Conservation (phyloP, 53 echinoderm and acorn worm genomes). For the Crossaster papposus region DNA sequence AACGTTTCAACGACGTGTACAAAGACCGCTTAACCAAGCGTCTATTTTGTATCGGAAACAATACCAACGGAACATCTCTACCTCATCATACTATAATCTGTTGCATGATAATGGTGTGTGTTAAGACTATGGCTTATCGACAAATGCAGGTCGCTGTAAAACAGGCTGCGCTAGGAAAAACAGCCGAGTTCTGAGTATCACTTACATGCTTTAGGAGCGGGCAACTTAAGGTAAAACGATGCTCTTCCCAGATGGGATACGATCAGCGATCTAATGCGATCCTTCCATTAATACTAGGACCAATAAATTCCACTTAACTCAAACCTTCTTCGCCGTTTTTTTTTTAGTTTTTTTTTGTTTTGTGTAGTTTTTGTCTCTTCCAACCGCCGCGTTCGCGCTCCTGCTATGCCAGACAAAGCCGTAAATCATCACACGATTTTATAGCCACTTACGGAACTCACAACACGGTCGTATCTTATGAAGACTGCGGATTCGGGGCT, state of each 20-base stretch:
- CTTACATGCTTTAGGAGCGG: slow-evolving; percentile 27
- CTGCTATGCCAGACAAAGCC: slow-evolving; percentile 13
- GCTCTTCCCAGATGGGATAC: slow-evolving; percentile 47
- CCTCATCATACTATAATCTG: neutral
- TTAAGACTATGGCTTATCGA: neutral
- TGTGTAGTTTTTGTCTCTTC: too few species aligned
- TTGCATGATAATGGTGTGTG: neutral
- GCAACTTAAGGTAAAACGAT: slow-evolving; percentile 43
- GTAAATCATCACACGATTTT: slow-evolving; percentile 55
- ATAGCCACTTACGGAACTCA: slow-evolving; percentile 58
- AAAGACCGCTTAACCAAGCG: slow-evolving; percentile 1
- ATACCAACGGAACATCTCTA: neutral
- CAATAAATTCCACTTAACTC: slow-evolving; percentile 65
- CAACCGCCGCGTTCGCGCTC: slow-evolving; percentile 11
- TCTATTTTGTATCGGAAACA: neutral
- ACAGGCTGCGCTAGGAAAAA: slow-evolving; percentile 10
- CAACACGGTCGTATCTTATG: slow-evolving; percentile 60
- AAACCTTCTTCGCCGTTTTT: slow-evolving; percentile 10
- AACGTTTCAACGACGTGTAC: too few species aligned
- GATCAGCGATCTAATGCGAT: slow-evolving; percentile 56
- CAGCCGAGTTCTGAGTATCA: slow-evolving; percentile 40
- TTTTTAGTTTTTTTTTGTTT: too few species aligned
- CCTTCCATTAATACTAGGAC: slow-evolving; percentile 50
- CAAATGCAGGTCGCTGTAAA: slow-evolving; percentile 28
- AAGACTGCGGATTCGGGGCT: neutral